Conservation (phyloP, 35 echinoderm and acorn worm genomes). For the Holothuria glaberrima region DNA sequence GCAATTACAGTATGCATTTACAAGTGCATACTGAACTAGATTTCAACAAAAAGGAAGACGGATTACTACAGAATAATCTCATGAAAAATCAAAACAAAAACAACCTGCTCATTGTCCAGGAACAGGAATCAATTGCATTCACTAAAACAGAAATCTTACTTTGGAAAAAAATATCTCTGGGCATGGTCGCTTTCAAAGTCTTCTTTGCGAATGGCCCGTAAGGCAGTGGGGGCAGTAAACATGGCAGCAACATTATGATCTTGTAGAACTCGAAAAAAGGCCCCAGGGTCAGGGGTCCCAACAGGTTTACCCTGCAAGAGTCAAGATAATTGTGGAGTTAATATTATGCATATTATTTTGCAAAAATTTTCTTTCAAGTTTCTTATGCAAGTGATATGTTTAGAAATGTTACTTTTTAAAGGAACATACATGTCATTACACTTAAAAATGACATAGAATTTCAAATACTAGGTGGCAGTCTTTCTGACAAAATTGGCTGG, state of each 20-base stretch:
- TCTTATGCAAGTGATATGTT: too few species aligned
- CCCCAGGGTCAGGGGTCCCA: constrained; percentile 85
- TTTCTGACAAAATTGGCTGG: background rate
- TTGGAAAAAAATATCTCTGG: constrained; percentile 72
- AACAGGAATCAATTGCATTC: too few species aligned
- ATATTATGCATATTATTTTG: too few species aligned
- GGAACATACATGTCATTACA: too few species aligned
- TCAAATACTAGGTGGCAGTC: too few species aligned
- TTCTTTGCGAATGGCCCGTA: constrained; percentile 89
- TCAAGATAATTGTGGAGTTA: background rate
- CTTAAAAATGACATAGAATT: too few species aligned
- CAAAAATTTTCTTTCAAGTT: too few species aligned
- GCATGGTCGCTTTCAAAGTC: constrained; percentile 62
- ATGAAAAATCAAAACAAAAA: background rate
- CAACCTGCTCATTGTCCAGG: background rate
- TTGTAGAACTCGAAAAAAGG: constrained; percentile 86
- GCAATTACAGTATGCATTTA: too few species aligned
- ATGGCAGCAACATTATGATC: constrained; percentile 81
- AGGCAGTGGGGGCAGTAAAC: constrained; percentile 91
- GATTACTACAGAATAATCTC: background rate
- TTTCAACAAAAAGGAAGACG: background rate
- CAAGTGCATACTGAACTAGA: too few species aligned
- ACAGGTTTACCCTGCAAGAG: constrained; percentile 91
- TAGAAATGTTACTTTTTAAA: too few species aligned
- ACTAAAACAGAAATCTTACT: constrained; percentile 55